Conservation (phyloP, 2,113 vertebrate species). For the Monarcha castaneiventris region DNA sequence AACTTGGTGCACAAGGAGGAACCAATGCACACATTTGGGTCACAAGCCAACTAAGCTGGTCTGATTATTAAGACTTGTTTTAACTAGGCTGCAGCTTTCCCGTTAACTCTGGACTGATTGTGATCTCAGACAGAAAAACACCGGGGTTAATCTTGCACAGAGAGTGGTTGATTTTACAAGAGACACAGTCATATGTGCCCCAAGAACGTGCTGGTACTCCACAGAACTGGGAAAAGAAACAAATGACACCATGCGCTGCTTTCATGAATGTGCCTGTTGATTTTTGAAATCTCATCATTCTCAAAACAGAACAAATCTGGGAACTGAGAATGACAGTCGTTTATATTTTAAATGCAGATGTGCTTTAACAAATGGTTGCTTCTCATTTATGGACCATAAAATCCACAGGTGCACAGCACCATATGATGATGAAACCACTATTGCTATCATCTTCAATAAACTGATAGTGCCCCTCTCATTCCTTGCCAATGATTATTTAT, state of each 20-base stretch:
- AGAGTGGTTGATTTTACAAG: neutral
- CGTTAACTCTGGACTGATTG: neutral
- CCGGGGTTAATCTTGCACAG: neutral
- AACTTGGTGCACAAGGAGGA: neutral
- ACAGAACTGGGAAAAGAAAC: constrained; percentile 2
- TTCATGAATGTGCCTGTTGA: neutral
- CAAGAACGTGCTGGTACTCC: neutral
- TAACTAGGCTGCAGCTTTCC: neutral
- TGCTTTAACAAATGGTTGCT: neutral
- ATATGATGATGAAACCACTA: constrained; percentile 7
- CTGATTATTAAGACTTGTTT: neutral
- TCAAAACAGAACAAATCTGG: neutral
- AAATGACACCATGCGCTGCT: neutral
- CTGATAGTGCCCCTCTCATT: neutral
- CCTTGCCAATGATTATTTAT: constrained; percentile 3
- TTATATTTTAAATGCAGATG: constrained; percentile 36
- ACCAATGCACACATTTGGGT: neutral
- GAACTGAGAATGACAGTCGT: neutral
- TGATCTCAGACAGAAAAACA: neutral
- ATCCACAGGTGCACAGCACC: constrained; percentile 26
- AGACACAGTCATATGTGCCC: neutral
- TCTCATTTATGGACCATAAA: constrained; percentile 26
- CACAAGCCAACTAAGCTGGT: neutral
- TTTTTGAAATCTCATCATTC: constrained; percentile 8
- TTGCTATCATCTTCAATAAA: neutral